A percentile compares a stretch with the other conserved stretches of the same genome.
Conservation (phyloP, 2,797 vertebrate genomes). For the Acipenser ruthenus region DNA sequence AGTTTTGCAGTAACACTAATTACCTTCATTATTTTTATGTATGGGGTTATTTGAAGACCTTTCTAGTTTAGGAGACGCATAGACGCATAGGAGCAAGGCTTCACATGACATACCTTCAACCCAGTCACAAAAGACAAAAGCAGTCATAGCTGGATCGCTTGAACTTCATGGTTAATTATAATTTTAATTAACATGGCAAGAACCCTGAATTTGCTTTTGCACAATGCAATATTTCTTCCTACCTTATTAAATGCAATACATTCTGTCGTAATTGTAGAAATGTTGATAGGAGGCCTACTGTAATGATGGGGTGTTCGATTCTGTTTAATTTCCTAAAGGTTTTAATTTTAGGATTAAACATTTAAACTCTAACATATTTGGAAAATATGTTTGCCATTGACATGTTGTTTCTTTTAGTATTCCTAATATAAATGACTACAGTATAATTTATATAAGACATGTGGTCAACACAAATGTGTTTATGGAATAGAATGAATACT, state of each 20-base stretch:
- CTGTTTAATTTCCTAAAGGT: no score
- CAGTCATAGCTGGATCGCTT: neutral
- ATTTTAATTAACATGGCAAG: slow-evolving; percentile 5
- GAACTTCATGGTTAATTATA: slow-evolving; percentile 4
- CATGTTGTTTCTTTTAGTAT: no score
- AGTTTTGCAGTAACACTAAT: slow-evolving; percentile 18
- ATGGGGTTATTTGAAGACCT: slow-evolving; percentile 15
- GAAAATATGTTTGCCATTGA: no score
- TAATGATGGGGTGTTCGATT: no score
- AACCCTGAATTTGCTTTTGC: neutral
- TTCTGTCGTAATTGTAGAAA: neutral
- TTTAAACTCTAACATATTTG: no score
- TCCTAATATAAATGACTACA: no score
- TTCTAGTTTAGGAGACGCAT: no score
- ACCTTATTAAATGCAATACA: neutral
- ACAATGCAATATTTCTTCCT: slow-evolving; percentile 5
- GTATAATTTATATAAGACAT: no score
- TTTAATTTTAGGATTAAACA: no score
- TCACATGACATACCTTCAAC: slow-evolving; percentile 18
- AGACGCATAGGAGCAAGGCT: slow-evolving; percentile 5
- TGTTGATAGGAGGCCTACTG: neutral
- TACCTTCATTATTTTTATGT: slow-evolving; percentile 16
- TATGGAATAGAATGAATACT: no score
- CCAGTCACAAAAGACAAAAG: slow-evolving; percentile 12
- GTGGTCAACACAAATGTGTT: no score